A percentile compares a stretch with the other conserved stretches of the same genome.
These are phyloP conservation scores for Hyphantria cunea DNA, from an alignment of 1,140 invertebrate species.

Conservation along the genomic window DNA sequence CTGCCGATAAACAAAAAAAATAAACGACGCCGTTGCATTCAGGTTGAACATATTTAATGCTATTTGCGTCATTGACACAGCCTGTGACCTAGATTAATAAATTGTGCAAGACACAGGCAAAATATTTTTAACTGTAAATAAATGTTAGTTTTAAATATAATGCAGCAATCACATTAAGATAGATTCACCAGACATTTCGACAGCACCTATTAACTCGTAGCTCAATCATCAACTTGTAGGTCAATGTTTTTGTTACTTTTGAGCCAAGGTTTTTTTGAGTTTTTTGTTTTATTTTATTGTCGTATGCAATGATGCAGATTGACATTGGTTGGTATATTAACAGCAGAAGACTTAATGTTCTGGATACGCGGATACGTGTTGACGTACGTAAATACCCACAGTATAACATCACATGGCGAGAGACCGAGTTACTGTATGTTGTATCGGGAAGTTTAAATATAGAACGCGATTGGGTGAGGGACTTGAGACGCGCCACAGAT, in stretches of 20 bases:
- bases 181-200: constrained; percentile 37
- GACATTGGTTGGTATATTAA: constrained; percentile 48
- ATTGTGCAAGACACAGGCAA: constrained; percentile 3
- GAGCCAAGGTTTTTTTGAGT: constrained; percentile 40
- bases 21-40: constrained; percentile 4
- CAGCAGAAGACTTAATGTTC: constrained; percentile 33
- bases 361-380: constrained; percentile 37
- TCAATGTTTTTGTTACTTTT: constrained; percentile 48
- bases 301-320: constrained; percentile 16
- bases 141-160: constrained; percentile 4
- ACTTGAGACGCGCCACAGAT: constrained; percentile 46
- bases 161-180: constrained; percentile 15
- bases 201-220: constrained; percentile 27
- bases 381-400: constrained; percentile 49
- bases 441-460: constrained; percentile 64
- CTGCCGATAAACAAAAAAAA: constrained; percentile 1
- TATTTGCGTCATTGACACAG: constrained; percentile 22
- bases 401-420: constrained; percentile 42
- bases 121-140: not conserved
- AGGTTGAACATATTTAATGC: constrained; percentile 6
- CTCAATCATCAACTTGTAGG: constrained; percentile 49
- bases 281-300: constrained; percentile 25
- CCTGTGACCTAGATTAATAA: constrained; percentile 21
- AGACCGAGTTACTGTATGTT: constrained; percentile 38
- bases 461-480: constrained; percentile 52